These are phyloP conservation scores for Nycticryphes semicollaris DNA, from an alignment of 2,113 vertebrate species.

Conservation along the genomic window DNA sequence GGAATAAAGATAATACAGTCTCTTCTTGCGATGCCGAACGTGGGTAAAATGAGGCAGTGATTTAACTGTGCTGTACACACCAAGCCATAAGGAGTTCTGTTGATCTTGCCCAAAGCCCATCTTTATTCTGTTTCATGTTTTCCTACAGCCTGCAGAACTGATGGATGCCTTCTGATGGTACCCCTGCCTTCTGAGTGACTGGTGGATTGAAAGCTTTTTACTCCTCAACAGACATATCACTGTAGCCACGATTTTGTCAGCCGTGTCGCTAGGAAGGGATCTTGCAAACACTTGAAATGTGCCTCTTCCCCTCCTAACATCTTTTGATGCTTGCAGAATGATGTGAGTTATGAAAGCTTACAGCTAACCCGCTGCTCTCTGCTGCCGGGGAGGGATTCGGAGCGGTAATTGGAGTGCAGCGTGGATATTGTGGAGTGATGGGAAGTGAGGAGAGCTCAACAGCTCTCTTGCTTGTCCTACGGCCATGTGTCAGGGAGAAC, in stretches of 20 bases:
- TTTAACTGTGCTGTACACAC: background rate
- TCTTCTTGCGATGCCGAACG: accelerated
- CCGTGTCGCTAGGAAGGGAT: background rate
- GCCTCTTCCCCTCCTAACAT: background rate
- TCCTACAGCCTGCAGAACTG: background rate
- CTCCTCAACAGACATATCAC: accelerated
- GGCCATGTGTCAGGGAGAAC: background rate
- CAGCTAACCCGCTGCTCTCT: background rate
- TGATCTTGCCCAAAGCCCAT: background rate
- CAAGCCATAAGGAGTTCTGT: background rate
- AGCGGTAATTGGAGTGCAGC: background rate
- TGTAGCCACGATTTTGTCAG: background rate
- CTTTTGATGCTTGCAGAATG: background rate
- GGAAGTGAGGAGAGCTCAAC: background rate
- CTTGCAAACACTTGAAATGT: background rate
- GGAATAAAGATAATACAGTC: background rate
- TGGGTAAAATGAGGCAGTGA: background rate
- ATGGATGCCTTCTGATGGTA: background rate
- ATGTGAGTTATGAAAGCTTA: background rate
- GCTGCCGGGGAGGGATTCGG: background rate
- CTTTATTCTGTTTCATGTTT: background rate
- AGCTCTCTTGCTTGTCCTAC: background rate
- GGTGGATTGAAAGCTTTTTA: background rate
- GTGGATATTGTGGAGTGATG: background rate
- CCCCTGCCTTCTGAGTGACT: background rate